A percentile compares a stretch with the other conserved stretches of the same genome.
These are phyloP conservation scores for Argentina silus DNA, from an alignment of 2,797 vertebrate genomes.

Conservation along the genomic window DNA sequence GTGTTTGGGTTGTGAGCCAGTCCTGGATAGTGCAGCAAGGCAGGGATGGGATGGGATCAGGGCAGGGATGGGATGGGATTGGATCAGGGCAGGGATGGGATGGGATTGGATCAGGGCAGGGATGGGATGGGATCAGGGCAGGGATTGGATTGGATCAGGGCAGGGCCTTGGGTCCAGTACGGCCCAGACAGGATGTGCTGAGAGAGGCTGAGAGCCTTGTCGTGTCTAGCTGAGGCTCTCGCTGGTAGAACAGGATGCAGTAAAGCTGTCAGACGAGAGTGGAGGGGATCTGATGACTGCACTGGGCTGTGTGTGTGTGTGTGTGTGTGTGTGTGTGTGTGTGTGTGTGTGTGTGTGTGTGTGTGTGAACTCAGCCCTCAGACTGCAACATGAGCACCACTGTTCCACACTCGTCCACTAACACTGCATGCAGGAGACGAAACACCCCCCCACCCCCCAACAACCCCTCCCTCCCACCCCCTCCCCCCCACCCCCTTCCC, in stretches of 20 bases:
- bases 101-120: constrained; percentile 52
- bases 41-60: background rate
- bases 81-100: constrained; percentile 32
- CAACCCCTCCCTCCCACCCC: background rate
- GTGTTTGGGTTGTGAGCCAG: constrained; percentile 62
- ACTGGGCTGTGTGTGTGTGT: constrained; percentile 24
- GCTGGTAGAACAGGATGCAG: constrained; percentile 53
- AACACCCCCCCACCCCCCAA: background rate
- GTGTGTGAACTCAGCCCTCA: constrained; percentile 27
- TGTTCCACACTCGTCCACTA: constrained; percentile 9
- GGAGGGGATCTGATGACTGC: constrained; percentile 52
- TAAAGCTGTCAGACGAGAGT: constrained; percentile 55
- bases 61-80: constrained; percentile 1
- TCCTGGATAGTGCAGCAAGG: background rate
- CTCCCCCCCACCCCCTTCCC: background rate
- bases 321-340: no score
- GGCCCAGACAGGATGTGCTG: constrained; percentile 52
- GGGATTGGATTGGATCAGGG: constrained; percentile 60
- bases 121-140: constrained; percentile 29
- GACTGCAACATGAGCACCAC: constrained; percentile 50
- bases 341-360: constrained; percentile 50
- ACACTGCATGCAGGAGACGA: background rate
- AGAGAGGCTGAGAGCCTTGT: constrained; percentile 43
- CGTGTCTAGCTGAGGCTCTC: constrained; percentile 37
- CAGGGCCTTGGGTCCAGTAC: constrained; percentile 25